phyloP scores from a whole-genome alignment of 2,888 invertebrate genomes.

The Meiosimyza decipiens region DNA sequence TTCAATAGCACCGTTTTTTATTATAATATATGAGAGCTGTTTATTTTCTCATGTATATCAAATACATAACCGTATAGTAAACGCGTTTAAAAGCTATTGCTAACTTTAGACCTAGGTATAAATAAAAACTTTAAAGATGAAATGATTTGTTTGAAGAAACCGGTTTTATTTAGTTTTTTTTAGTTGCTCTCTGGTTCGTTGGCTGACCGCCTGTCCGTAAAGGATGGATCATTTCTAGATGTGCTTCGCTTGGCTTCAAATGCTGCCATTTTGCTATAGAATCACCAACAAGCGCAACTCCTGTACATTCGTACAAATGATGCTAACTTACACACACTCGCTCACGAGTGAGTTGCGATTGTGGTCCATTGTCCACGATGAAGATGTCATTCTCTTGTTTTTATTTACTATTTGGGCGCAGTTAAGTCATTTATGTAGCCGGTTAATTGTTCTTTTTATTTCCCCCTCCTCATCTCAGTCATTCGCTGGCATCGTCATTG shows the following conservation, averaged over 20 bases:
- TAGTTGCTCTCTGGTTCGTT: no score
- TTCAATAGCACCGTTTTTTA: no score
- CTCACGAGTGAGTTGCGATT: slow-evolving; percentile 8
- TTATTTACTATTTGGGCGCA: slow-evolving; percentile 55
- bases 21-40: no score
- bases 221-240: neutral
- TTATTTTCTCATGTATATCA: no score
- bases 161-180: no score
- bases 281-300: neutral
- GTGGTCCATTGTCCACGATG: slow-evolving; percentile 26
- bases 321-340: neutral
- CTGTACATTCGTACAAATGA: neutral
- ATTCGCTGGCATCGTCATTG: slow-evolving; percentile 11
- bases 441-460: slow-evolving; percentile 59
- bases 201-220: neutral
- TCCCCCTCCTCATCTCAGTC: slow-evolving; percentile 14
- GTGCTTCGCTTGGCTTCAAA: neutral
- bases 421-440: slow-evolving; percentile 63
- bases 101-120: no score
- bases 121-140: no score
- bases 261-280: neutral
- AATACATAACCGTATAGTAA: no score
- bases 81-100: no score
- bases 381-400: slow-evolving; percentile 7
- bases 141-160: no score